Base-by-base conservation (phyloP, 2,113 vertebrate species). In the Smithornis capensis region DNA sequence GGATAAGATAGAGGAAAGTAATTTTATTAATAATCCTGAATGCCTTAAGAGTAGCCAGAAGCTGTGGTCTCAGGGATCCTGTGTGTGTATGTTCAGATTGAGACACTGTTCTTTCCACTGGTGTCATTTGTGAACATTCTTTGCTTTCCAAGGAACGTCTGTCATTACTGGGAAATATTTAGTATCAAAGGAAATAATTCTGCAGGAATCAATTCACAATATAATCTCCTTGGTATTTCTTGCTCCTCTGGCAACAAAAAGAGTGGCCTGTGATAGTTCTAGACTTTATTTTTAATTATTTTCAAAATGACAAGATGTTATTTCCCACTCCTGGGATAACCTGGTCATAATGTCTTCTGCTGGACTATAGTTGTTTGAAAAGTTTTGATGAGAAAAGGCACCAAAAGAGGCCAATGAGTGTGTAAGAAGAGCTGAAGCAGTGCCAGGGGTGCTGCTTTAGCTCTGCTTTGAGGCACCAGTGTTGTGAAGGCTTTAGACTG, bases 381-480 rank as follows among this genome's bases (percentile, higher is more conserved):
- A 29, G 14, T 23, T 7, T 17, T 45, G 56, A 5, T 62, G 63
- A 42, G 25, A 47, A 74, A 71, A 90, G 40, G 14, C 29, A 64
- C 15, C 7, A 49, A 8, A 60, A 64, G 70, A 85, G 25, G 23
- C 10, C 33, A n/a, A 7, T 3, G 68, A 37, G 57, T 4, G 56
- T 35, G 19, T 35, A 65, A 27, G 56, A 6, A 31, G 16, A 21
- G 68, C 5, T 33, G 18, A 3, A 45, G 40, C 0, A 4, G 40
- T 3, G 42, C 27, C 13, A 4, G n/a, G n/a, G 31, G 8, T 5
- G 13, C 9, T 28, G 38, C 10, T 16, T n/a, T 4, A 11, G 15
- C 52, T 42, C 23, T 37, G 73, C 59, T 56, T 16, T 22, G 37
- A 15, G 47, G 29, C 62, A 3, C 5, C 3, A 0, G 0, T 9